Evolutionary conservation across 1,140 invertebrate genomes (phyloP).

Genomic region (Megathymus violae): DNA sequence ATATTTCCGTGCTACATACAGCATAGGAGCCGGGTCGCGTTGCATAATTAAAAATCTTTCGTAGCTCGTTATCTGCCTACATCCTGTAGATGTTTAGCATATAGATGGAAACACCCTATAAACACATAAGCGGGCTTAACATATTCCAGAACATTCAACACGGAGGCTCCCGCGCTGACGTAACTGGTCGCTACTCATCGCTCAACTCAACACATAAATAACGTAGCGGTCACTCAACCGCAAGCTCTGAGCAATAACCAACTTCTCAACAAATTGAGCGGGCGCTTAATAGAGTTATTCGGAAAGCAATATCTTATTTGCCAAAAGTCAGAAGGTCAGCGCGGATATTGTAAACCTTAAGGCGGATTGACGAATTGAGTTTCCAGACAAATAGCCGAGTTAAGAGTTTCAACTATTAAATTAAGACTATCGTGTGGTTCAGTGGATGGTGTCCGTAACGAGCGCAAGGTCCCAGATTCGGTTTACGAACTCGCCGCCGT

Average conservation of each 20-base stretch:
- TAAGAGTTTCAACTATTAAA: no score
- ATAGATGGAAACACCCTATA: background rate
- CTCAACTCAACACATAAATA: slow-evolving; percentile 15
- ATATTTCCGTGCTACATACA: no score
- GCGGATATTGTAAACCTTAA: background rate
- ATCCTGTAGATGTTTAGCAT: no score
- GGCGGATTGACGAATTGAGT: background rate
- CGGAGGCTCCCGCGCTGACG: background rate
- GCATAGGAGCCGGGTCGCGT: no score
- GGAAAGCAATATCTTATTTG: slow-evolving; percentile 31
- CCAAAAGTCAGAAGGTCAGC: slow-evolving; percentile 6
- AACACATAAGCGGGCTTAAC: background rate
- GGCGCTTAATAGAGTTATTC: slow-evolving; percentile 16
- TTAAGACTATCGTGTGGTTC: no score
- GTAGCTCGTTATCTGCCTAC: no score
- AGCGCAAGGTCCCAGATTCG: no score
- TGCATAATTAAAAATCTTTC: no score
- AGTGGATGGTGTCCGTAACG: no score
- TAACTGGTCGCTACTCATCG: slow-evolving; percentile 5
- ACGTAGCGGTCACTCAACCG: slow-evolving; percentile 23
- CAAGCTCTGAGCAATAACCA: slow-evolving; percentile 21
- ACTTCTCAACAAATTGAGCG: slow-evolving; percentile 27
- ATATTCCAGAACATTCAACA: slow-evolving; percentile 12
- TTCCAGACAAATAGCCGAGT: no score
- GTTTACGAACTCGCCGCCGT: no score